A percentile compares a stretch with the other conserved stretches of the same genome.
phyloP scores from a whole-genome alignment of 2,888 invertebrate species.

The Coecobrya sp. region DNA sequence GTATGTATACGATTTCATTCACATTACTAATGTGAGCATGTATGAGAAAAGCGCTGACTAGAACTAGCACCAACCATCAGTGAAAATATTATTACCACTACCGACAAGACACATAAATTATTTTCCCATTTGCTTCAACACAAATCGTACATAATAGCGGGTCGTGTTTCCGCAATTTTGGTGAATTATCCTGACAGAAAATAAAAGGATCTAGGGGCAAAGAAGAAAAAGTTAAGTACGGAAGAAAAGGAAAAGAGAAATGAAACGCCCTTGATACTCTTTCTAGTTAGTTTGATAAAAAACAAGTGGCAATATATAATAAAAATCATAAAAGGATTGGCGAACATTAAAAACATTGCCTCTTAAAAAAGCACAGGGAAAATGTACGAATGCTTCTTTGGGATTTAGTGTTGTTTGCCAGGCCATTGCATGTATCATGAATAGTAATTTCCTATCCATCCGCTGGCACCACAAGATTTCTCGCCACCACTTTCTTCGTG shows the following conservation, averaged over 20 bases:
- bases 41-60: background rate
- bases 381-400: background rate
- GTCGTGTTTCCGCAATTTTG: constrained; percentile 75
- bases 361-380: background rate
- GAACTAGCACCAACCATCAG: constrained; percentile 25
- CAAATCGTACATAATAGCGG: constrained; percentile 67
- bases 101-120: constrained; percentile 77
- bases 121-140: constrained; percentile 74
- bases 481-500: background rate
- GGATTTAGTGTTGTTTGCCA: background rate
- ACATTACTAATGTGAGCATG: background rate
- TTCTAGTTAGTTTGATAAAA: background rate
- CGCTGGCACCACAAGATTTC: constrained; percentile 56
- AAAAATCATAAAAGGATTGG: constrained; percentile 39
- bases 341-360: constrained; percentile 14
- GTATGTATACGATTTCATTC: background rate
- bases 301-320: constrained; percentile 61
- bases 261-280: constrained; percentile 67
- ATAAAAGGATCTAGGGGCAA: constrained; percentile 57
- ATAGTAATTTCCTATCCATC: constrained; percentile 39
- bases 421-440: constrained; percentile 52
- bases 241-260: constrained; percentile 35
- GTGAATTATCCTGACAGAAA: constrained; percentile 73
- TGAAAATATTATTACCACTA: constrained; percentile 70
- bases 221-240: constrained; percentile 47